phyloP scores from a whole-genome alignment of 2,113 vertebrate genomes.

The Mastomys coucha region DNA sequence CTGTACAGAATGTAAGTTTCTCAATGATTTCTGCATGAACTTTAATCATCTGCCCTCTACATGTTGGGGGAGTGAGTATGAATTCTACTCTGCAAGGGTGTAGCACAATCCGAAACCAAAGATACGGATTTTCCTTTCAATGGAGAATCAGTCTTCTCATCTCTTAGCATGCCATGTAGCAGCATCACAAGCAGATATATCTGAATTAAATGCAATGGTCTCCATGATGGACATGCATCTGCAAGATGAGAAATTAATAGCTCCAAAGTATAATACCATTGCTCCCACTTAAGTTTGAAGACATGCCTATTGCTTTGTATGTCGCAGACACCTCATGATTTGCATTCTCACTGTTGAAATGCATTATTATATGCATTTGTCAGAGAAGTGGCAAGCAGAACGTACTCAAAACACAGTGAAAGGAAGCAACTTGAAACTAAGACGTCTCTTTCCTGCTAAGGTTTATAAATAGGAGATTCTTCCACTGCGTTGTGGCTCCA shows the following conservation, averaged over 20 bases:
- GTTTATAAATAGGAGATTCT: background rate
- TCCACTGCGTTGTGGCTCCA: background rate
- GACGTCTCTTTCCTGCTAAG: slow-evolving; percentile 35
- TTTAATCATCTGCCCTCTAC: slow-evolving; percentile 63
- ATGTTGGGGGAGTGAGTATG: slow-evolving; percentile 50
- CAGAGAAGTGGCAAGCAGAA: slow-evolving; percentile 45
- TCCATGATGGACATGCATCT: slow-evolving; percentile 74
- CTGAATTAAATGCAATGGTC: slow-evolving; percentile 76
- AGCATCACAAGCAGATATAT: slow-evolving; percentile 73
- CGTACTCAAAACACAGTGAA: slow-evolving; percentile 27
- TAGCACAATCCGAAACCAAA: slow-evolving; percentile 51
- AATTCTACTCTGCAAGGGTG: slow-evolving; percentile 49
- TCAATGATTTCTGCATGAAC: slow-evolving; percentile 56
- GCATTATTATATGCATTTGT: slow-evolving; percentile 64
- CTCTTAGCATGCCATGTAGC: slow-evolving; percentile 52
- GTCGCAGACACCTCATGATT: slow-evolving; percentile 55
- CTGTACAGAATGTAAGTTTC: background rate
- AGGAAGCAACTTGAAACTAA: slow-evolving; percentile 46
- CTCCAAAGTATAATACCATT: slow-evolving; percentile 69
- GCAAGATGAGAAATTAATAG: slow-evolving; percentile 83
- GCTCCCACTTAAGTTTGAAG: slow-evolving; percentile 74
- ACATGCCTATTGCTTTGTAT: slow-evolving; percentile 66
- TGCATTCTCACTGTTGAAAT: slow-evolving; percentile 44
- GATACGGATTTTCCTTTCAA: slow-evolving; percentile 20
- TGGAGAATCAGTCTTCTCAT: slow-evolving; percentile 67